A percentile compares a stretch with the other conserved stretches of the same genome.
phyloP scores from a whole-genome alignment of 2,797 vertebrate species.

The Ctenochaetus hawaiiensis region DNA sequence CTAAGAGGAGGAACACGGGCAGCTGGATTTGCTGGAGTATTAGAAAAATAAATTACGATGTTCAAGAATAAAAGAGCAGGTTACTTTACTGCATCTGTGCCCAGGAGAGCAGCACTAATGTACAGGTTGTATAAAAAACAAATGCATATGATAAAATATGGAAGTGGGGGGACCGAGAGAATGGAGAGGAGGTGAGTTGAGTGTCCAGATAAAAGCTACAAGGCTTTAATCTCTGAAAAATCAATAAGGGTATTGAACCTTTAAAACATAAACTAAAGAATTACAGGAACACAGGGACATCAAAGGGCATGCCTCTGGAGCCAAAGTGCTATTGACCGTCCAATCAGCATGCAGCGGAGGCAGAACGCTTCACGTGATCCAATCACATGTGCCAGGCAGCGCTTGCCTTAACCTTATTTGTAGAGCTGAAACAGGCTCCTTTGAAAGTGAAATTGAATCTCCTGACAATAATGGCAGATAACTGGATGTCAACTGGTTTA shows the following conservation, averaged over 20 bases:
- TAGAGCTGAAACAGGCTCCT: slow-evolving; percentile 67
- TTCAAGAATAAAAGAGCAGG: neutral
- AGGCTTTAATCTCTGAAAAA: slow-evolving; percentile 77
- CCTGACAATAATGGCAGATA: slow-evolving; percentile 61
- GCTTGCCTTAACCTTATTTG: slow-evolving; percentile 70
- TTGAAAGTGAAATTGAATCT: slow-evolving; percentile 76
- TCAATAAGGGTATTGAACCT: slow-evolving; percentile 81
- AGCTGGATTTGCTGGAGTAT: neutral
- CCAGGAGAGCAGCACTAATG: slow-evolving; percentile 34
- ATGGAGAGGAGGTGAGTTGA: slow-evolving; percentile 38
- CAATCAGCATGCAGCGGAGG: slow-evolving; percentile 52
- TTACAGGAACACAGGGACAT: slow-evolving; percentile 75
- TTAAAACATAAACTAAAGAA: slow-evolving; percentile 69
- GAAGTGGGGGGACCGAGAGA: slow-evolving; percentile 21
- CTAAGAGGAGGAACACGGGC: neutral
- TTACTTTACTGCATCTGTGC: slow-evolving; percentile 18
- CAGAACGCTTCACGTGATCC: slow-evolving; percentile 34
- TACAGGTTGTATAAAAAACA: slow-evolving; percentile 25
- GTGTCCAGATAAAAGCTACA: slow-evolving; percentile 71
- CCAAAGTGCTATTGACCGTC: slow-evolving; percentile 22
- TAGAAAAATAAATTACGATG: neutral
- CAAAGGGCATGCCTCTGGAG: slow-evolving; percentile 49
- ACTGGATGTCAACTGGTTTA: slow-evolving; percentile 40
- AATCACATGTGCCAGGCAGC: slow-evolving; percentile 48
- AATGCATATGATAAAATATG: slow-evolving; percentile 36